Percentiles rank a stretch among this genome's conserved stretches.
Evolutionary conservation across 2,888 invertebrate genomes (phyloP).

Genomic region (Orchesella flavescens): DNA sequence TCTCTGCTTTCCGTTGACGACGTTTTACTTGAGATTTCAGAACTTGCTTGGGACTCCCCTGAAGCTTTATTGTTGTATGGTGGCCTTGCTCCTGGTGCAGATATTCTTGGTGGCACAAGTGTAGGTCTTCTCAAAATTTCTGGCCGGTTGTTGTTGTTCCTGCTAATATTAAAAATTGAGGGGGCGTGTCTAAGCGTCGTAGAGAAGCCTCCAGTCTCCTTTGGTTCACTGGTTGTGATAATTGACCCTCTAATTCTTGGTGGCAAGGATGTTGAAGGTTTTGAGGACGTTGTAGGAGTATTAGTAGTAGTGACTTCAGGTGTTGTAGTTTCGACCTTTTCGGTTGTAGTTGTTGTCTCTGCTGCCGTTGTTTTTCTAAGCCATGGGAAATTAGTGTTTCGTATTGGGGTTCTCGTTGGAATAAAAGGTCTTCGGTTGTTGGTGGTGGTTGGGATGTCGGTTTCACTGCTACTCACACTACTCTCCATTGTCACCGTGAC

Average conservation of each 20-base stretch:
- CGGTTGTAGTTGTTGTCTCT: conserved; percentile 48
- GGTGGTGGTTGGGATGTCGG: conserved; percentile 27
- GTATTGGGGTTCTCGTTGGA: conserved; percentile 65
- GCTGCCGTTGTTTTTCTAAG: conserved; percentile 58
- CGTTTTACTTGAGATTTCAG: conserved; percentile 33
- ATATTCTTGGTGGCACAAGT: conserved; percentile 13
- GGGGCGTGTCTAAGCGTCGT: conserved; percentile 46
- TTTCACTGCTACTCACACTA: conserved; percentile 49
- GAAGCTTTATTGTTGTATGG: not conserved
- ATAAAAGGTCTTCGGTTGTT: conserved; percentile 68
- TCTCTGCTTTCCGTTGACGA: conserved; percentile 52
- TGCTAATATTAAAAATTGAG: conserved; percentile 50
- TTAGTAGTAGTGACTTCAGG: conserved; percentile 32
- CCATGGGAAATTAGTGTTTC: conserved; percentile 68
- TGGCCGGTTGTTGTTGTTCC: conserved; percentile 21
- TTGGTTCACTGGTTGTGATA: conserved; percentile 36
- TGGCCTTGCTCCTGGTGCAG: conserved; percentile 2
- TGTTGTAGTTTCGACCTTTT: conserved; percentile 22
- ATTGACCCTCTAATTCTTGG: conserved; percentile 21
- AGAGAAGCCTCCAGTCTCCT: conserved; percentile 38
- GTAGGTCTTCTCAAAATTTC: conserved; percentile 47
- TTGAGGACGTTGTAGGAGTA: conserved; percentile 43
- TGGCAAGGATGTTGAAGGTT: conserved; percentile 28
- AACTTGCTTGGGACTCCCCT: conserved; percentile 5
- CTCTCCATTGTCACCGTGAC: conserved; percentile 60